Percentiles rank a stretch among this genome's conserved stretches.
Evolutionary conservation across 2,888 invertebrate genomes (phyloP).

Genomic region (Lithophane ornitopus): DNA sequence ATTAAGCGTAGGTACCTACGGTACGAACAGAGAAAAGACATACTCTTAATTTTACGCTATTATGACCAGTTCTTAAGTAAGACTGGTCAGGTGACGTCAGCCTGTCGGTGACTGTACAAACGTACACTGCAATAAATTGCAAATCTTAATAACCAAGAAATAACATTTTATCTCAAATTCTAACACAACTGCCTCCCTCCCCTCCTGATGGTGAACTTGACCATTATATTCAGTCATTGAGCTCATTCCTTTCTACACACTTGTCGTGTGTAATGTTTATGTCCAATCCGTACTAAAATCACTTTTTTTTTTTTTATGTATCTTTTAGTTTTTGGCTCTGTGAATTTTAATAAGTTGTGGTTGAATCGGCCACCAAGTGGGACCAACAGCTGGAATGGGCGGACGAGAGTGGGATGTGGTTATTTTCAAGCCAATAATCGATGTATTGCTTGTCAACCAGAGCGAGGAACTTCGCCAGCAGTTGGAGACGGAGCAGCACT

Average conservation of each 20-base stretch:
- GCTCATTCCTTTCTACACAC: slow-evolving; percentile 37
- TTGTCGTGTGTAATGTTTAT: slow-evolving; percentile 39
- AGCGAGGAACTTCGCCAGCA: slow-evolving; percentile 98
- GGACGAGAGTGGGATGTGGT: slow-evolving; percentile 26
- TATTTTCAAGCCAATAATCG: slow-evolving; percentile 23
- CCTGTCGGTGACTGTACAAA: slow-evolving; percentile 36
- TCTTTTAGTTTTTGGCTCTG: not conserved
- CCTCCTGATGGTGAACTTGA: slow-evolving; percentile 49
- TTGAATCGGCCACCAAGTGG: not conserved
- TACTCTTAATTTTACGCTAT: not conserved
- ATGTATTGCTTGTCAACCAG: slow-evolving; percentile 73
- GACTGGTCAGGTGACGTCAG: slow-evolving; percentile 46
- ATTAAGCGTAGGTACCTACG: not conserved
- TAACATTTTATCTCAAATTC: slow-evolving; percentile 36
- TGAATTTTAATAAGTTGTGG: not conserved
- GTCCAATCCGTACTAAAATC: slow-evolving; percentile 3
- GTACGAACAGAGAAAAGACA: not conserved
- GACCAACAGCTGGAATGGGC: slow-evolving; percentile 1
- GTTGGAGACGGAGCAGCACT: slow-evolving; percentile 98
- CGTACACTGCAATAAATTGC: slow-evolving; percentile 39
- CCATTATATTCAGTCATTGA: slow-evolving; percentile 49
- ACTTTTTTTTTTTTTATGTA: not conserved
- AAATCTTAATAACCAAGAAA: slow-evolving; percentile 40
- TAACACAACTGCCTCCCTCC: slow-evolving; percentile 46
- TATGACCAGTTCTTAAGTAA: slow-evolving; percentile 15